phyloP scores from a whole-genome alignment of 53 echinoderm and acorn worm species.

The Actinopyga echinites region DNA sequence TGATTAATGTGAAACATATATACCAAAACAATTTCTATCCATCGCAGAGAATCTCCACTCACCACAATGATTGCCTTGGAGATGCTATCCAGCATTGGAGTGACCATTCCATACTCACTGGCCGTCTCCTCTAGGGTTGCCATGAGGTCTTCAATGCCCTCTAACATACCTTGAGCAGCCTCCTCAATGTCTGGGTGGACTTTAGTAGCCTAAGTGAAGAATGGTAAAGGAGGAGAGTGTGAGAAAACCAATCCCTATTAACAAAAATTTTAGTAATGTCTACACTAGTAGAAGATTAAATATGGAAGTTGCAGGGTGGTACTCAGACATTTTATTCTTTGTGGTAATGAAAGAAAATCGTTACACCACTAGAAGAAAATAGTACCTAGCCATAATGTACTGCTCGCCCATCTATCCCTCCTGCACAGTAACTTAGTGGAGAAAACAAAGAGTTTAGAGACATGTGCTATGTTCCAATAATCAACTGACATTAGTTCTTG shows the following conservation, averaged over 20 bases:
- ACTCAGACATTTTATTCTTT: too few species aligned
- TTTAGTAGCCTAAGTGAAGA: slow-evolving; percentile 57
- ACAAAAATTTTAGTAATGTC: background rate
- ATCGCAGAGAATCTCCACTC: slow-evolving; percentile 6
- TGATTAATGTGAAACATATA: too few species aligned
- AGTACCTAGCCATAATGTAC: too few species aligned
- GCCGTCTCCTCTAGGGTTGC: slow-evolving; percentile 88
- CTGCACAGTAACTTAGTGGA: too few species aligned
- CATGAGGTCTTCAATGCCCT: slow-evolving; percentile 82
- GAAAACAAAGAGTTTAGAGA: too few species aligned
- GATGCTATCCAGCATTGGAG: slow-evolving; percentile 90
- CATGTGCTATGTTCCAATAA: too few species aligned
- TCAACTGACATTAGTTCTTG: too few species aligned
- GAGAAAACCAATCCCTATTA: background rate
- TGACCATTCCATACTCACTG: slow-evolving; percentile 94
- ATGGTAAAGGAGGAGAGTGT: background rate
- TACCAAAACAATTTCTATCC: too few species aligned
- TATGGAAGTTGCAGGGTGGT: too few species aligned
- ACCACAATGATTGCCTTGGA: slow-evolving; percentile 82
- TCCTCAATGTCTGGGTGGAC: slow-evolving; percentile 88
- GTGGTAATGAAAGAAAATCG: too few species aligned
- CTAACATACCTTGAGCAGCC: slow-evolving; percentile 86
- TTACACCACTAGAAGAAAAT: too few species aligned
- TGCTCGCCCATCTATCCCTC: too few species aligned
- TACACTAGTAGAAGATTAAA: background rate